Evolutionary conservation across 2,888 invertebrate genomes (phyloP).

Genomic region (Hipparchia sbordonii): DNA sequence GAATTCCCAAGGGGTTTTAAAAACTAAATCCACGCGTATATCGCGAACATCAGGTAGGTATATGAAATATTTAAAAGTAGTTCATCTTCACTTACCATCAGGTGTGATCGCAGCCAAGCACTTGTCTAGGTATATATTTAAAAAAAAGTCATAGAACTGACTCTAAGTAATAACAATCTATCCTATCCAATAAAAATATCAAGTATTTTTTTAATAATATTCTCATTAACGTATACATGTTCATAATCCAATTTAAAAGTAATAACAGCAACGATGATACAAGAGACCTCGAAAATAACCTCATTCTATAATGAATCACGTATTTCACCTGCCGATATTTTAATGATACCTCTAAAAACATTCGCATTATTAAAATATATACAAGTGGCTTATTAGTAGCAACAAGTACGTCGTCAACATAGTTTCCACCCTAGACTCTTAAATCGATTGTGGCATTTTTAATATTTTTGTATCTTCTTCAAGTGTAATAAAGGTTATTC

Average conservation of each 20-base stretch:
- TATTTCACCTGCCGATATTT: constrained; percentile 41
- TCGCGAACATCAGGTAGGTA: too few species aligned
- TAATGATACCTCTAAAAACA: constrained; percentile 51
- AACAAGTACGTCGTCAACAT: constrained; percentile 48
- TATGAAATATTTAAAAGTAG: too few species aligned
- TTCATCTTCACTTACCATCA: too few species aligned
- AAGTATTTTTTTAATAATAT: not conserved
- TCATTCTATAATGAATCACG: constrained; percentile 37
- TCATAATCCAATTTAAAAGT: constrained; percentile 29
- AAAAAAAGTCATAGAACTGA: not conserved
- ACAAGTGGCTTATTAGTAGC: constrained; percentile 75
- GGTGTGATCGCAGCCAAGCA: too few species aligned
- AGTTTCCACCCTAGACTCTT: constrained; percentile 32
- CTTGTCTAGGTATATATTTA: too few species aligned
- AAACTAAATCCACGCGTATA: too few species aligned
- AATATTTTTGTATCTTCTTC: constrained; percentile 22
- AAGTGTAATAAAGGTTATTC: constrained; percentile 30
- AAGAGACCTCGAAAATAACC: constrained; percentile 31
- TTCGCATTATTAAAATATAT: constrained; percentile 54
- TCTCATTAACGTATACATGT: constrained; percentile 15
- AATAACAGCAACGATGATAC: constrained; percentile 26
- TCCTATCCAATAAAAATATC: not conserved
- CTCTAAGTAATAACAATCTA: not conserved
- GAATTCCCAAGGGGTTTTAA: too few species aligned
- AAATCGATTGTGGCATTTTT: constrained; percentile 42